Base-by-base conservation (phyloP, 1,140 invertebrate species). In the Micrasema minimum region DNA sequence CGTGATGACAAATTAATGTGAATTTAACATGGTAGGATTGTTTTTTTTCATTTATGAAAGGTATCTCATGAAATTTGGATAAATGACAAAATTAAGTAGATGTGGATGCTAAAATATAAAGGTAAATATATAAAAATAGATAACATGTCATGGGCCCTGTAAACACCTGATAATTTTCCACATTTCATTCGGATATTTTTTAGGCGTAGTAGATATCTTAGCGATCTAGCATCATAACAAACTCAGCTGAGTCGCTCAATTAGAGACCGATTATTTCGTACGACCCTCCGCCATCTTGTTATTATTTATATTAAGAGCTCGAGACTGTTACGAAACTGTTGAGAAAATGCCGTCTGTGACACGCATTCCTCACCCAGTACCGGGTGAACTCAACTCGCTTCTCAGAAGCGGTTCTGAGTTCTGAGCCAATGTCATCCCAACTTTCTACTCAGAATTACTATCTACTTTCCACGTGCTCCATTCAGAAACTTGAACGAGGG, bases 321-420 rank as follows among this genome's bases (percentile, higher is more conserved):
- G 12, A 12, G 53, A 38, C 31, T 31, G 37, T 57, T 57, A 57
- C 53, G 53, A 57, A 57, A 57, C 53, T 23, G 53, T 11, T 31
- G 37, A 31, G 23, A 45, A 26, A 62, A 62, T 62, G 18, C 57
- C 57, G 57, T 62, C 57, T 62, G 53, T 31, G 57, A 62, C 38
- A 2, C 26, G 57, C 57, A 62, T 62, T 62, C 57, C 57, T 23
- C 22, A 16, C 16, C 20, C 37, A 16, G 53, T 23, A 18, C 26
- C 12, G 5, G 50, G 22, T 31, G 53, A 38, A 62, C 37, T 62
- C 57, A 62, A 11, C 53, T 10, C 11, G 57, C 57, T 62, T 62
- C 57, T 43, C 20, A 45, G 57, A 62, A 62, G 16, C 11, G 23
- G 20, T 20, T 62, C n/a, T n/a, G n/a, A n/a, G n/a, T n/a, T n/a